A percentile compares a stretch with the other conserved stretches of the same genome.
Conservation (phyloP, 2,797 vertebrate species). For the Poeciliopsis infans region DNA sequence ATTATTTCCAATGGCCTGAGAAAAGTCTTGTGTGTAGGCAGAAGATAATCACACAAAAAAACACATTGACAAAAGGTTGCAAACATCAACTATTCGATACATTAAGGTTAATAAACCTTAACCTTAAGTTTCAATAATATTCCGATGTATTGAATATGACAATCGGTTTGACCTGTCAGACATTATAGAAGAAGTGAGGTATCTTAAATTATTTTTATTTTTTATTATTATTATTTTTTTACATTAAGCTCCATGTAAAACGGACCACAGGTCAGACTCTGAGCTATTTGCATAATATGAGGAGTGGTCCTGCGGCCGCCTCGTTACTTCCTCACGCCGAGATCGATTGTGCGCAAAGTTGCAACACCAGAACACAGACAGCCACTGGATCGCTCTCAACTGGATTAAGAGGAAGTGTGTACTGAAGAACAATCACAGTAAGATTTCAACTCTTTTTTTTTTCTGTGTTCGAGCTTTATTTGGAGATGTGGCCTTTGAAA, state of each 20-base stretch:
- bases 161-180: too few relatives aligned
- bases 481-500: not conserved
- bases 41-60: not conserved
- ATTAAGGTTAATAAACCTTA: too few relatives aligned
- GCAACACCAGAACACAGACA: too few relatives aligned
- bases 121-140: not conserved
- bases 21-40: not conserved
- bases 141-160: not conserved
- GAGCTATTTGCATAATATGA: too few relatives aligned
- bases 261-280: too few relatives aligned
- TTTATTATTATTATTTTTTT: not conserved
- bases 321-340: not conserved
- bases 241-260: not conserved
- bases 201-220: too few relatives aligned
- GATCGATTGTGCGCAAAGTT: too few relatives aligned
- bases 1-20: not conserved
- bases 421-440: not conserved
- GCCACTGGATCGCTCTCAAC: too few relatives aligned
- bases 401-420: not conserved
- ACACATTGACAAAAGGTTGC: not conserved
- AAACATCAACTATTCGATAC: not conserved
- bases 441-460: not conserved
- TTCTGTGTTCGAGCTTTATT: not conserved
- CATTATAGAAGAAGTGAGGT: too few relatives aligned
- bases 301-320: too few relatives aligned